A percentile compares a stretch with the other conserved stretches of the same genome.
phyloP scores from a whole-genome alignment of 2,888 invertebrate species.

The Drepanosiphum platanoidis region DNA sequence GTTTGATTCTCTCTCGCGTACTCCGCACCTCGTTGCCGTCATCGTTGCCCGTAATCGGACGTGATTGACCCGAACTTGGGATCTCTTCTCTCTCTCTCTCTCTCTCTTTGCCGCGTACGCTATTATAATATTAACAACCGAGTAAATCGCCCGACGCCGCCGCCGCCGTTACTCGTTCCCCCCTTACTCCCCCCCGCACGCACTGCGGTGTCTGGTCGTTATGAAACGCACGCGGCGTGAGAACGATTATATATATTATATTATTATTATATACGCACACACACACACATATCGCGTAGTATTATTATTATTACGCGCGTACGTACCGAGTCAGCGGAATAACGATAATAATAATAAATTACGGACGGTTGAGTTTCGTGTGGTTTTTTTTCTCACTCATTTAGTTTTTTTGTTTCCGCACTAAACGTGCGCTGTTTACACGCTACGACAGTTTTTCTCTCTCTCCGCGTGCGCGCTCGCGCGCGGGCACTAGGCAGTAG shows the following conservation, averaged over 20 bases:
- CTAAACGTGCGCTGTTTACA: not conserved
- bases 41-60: slow-evolving; percentile 50
- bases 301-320: not conserved
- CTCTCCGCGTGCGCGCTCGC: not conserved
- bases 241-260: slow-evolving; percentile 50
- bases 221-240: slow-evolving; percentile 54
- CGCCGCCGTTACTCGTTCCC: not conserved
- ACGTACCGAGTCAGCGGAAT: not conserved
- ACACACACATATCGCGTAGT: not conserved
- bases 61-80: slow-evolving; percentile 58
- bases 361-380: slow-evolving; percentile 16
- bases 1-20: slow-evolving; percentile 18
- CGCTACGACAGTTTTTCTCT: not conserved
- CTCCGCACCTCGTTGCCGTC: slow-evolving; percentile 48
- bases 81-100: slow-evolving; percentile 22
- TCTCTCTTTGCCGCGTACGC: slow-evolving; percentile 29
- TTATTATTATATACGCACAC: slow-evolving; percentile 1
- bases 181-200: not conserved
- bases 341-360: slow-evolving; percentile 33
- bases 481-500: too few species aligned
- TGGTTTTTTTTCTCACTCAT: not conserved
- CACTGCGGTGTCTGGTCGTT: slow-evolving; percentile 17
- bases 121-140: slow-evolving; percentile 59
- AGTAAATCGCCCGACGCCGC: slow-evolving; percentile 55
- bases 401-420: not conserved